Percentiles rank a stretch among this genome's conserved stretches.
phyloP scores from a whole-genome alignment of 2,797 vertebrate species.

The Galagoides demidoff region DNA sequence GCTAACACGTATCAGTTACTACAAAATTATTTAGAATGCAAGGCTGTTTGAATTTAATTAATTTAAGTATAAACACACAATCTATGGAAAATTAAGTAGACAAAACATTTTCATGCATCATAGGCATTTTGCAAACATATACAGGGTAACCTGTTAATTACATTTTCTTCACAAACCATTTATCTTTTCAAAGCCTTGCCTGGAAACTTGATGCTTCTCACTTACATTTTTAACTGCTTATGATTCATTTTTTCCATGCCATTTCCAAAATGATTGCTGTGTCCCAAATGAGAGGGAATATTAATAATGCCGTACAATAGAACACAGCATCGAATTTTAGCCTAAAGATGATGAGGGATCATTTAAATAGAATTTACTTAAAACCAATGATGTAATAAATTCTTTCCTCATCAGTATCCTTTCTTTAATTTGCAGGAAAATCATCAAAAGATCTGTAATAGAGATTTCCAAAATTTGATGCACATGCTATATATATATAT shows the following conservation, averaged over 20 bases:
- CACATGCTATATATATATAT: accelerated
- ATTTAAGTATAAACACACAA: conserved; percentile 75
- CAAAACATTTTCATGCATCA: conserved; percentile 80
- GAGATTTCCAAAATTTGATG: background rate
- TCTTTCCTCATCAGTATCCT: background rate
- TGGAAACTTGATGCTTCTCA: conserved; percentile 69
- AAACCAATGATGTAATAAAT: background rate
- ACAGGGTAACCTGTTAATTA: conserved; percentile 80
- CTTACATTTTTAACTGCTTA: conserved; percentile 71
- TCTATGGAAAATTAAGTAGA: conserved; percentile 77
- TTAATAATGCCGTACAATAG: conserved; percentile 1
- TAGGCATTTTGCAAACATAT: conserved; percentile 74
- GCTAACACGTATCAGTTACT: background rate
- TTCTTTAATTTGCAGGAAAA: conserved; percentile 4
- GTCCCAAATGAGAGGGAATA: conserved; percentile 34
- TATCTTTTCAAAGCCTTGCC: conserved; percentile 71
- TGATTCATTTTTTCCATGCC: conserved; percentile 48
- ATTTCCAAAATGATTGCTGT: conserved; percentile 52
- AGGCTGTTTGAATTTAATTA: conserved; percentile 71
- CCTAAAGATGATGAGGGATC: background rate
- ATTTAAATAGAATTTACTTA: background rate
- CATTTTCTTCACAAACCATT: conserved; percentile 72
- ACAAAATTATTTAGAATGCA: conserved; percentile 60
- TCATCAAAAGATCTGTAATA: background rate
- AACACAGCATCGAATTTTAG: conserved; percentile 8